Evolutionary conservation across 2,888 invertebrate species (phyloP), one percentile per base, ranked within the genome.

Genomic region (Dynastes hyllus): DNA sequence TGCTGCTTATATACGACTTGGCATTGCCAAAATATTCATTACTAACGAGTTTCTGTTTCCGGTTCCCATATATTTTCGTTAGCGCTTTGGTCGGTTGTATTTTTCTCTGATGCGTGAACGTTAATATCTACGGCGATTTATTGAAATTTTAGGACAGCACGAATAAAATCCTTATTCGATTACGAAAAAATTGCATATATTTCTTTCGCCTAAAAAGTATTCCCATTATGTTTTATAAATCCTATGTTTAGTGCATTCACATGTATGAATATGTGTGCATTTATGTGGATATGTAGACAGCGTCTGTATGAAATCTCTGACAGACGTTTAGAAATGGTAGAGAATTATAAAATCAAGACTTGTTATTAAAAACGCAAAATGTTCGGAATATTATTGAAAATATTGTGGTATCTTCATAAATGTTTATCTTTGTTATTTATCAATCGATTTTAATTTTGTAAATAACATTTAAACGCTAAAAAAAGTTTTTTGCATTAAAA

Each of bases 41-140:
- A 79, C 80, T 82, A 82, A 82, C 82, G 81, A 82, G 82, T 81
- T 78, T 70, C 69, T 66, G 81, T 81, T 82, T 82, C 82, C 81
- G 82, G 82, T 81, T 77, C 70, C 77, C 77, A 77, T 77, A 55
- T 77, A 77, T 69, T 73, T 73, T 73, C 40, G 55, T 58, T 73
- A 32, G 73, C 73, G 58, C 40, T 40, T 40, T 58, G 40, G 58
- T 73, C n/a, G 71, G 11, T 67, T 51, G 51, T 51, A 67, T 69
- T 50, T 50, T 29, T 69, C 27, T 69, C 51, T 53, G 27, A 45
- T 61, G 22, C 40, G 73, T 16, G 73, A 58, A 73, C 40, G 73
- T 58, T 22, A 58, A 73, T 58, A 58, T 58, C 58, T 37, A 8
- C 53, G 16, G 37, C 58, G 73, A 73, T 73, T 73, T 73, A 73